Base-by-base conservation (phyloP, 2,888 invertebrate species). In the Megamerina dolium region DNA sequence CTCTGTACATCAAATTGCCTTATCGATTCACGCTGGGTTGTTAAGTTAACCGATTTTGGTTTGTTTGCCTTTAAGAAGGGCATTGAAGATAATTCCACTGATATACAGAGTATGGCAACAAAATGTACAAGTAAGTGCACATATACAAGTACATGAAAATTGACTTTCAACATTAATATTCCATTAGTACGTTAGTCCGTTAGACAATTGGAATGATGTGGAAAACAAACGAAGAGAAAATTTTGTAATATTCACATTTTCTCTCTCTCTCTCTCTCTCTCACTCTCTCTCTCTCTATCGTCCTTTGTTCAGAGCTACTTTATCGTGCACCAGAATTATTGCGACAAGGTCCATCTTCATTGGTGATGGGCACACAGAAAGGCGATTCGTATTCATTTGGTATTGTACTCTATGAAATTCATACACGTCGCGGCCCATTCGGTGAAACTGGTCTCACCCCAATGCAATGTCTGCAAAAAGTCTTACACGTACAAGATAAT, bases 21-120 rank as follows among this genome's bases (percentile, higher is more conserved):
- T 45, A 89, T 95, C 45, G 94, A 95, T 73, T 91, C 92, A 19
- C 80, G 94, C 21, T 94, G 93, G 93, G 92, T 94, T 46, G 85
- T 94, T 37, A 92, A 96, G 69, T 75, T 94, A 21, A 80, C 92
- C 2, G 94, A 94, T 74, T 94, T 92, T 63, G 94, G 94, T 2
- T 76, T 94, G 34, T 81, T 85, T 53, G 88, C 91, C 63, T 91
- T 94, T 66, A 83, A 90, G 59, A 78, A 79, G 52, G 87, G 83
- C 12, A 61, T 63, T 39, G 83, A 85, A 52, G 77, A 85, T 53
- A 81, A 78, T 32, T 77, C 78, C 19, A 73, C 75, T 1, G 84
- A 86, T 51, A 69, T 82, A 42, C 74, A 79, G 60, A 65, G 63
- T 46, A 67, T 69, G 64, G 53, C 66, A 20, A 77, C 80, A 56